phyloP scores from a whole-genome alignment of 1,140 invertebrate species.

The Asobara japonica region DNA sequence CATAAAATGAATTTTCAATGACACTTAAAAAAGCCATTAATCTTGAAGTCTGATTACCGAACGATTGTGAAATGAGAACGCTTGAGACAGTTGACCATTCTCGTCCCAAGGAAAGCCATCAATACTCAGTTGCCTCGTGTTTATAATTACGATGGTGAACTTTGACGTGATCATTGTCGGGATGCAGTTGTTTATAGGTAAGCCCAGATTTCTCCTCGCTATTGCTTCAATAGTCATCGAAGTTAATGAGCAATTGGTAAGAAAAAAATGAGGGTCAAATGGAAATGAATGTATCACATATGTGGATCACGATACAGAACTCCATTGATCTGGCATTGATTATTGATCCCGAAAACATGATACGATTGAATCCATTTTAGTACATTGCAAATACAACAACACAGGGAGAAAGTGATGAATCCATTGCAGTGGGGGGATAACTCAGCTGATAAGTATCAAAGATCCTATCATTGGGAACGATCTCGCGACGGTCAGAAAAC shows the following conservation, averaged over 20 bases:
- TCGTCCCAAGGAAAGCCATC: conserved; percentile 5
- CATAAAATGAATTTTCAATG: no score
- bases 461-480: conserved; percentile 52
- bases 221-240: background rate
- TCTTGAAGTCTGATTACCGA: background rate
- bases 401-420: conserved; percentile 59
- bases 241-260: background rate
- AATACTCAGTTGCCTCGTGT: background rate
- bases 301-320: background rate
- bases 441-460: conserved; percentile 56
- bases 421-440: conserved; percentile 32
- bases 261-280: background rate
- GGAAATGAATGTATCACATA: background rate
- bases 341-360: conserved; percentile 26
- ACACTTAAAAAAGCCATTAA: no score
- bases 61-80: background rate
- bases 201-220: background rate
- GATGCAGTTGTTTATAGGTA: background rate
- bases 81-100: background rate
- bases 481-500: conserved; percentile 52
- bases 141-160: conserved; percentile 3
- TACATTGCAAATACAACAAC: conserved; percentile 41
- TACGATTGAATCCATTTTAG: no score
- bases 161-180: background rate
- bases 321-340: conserved; percentile 24